These are phyloP conservation scores for Thripadectes ignobilis DNA, from an alignment of 2,797 vertebrate species.

Conservation along the genomic window DNA sequence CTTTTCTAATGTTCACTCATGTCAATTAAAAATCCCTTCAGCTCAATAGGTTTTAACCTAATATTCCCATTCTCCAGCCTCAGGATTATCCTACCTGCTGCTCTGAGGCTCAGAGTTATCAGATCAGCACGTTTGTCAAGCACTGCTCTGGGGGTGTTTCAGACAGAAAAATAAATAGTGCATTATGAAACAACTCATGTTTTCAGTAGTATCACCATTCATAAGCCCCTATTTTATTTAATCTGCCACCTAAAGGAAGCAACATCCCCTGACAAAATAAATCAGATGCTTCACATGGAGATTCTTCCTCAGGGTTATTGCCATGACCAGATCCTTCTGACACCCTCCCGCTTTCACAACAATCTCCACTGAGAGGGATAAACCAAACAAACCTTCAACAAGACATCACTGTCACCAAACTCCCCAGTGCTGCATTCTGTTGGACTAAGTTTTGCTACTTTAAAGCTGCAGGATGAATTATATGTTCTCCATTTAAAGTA, in stretches of 20 bases:
- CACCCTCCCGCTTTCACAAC: not conserved
- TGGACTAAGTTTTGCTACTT: not conserved
- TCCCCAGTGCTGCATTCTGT: rapidly evolving
- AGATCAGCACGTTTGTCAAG: not conserved
- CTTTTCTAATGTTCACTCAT: not conserved
- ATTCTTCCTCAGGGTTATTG: not conserved
- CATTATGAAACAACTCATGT: not conserved
- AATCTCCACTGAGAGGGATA: not conserved
- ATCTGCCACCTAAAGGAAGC: not conserved
- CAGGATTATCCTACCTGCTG: not conserved
- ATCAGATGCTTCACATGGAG: not conserved
- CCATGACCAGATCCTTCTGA: not conserved
- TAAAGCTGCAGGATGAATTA: not conserved
- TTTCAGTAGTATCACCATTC: not conserved
- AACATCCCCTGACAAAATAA: not conserved
- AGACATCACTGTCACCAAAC: not conserved
- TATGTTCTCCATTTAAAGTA: slow-evolving; percentile 11
- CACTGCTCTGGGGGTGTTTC: not conserved
- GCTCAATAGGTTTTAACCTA: not conserved
- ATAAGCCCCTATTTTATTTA: not conserved
- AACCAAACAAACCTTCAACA: not conserved
- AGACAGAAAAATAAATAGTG: slow-evolving; percentile 12
- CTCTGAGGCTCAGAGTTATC: not conserved
- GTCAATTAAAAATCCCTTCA: not conserved
- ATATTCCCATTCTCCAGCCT: not conserved